These are phyloP conservation scores for Onychostoma macrolepis DNA, from an alignment of 2,113 vertebrate genomes.

Conservation along the genomic window DNA sequence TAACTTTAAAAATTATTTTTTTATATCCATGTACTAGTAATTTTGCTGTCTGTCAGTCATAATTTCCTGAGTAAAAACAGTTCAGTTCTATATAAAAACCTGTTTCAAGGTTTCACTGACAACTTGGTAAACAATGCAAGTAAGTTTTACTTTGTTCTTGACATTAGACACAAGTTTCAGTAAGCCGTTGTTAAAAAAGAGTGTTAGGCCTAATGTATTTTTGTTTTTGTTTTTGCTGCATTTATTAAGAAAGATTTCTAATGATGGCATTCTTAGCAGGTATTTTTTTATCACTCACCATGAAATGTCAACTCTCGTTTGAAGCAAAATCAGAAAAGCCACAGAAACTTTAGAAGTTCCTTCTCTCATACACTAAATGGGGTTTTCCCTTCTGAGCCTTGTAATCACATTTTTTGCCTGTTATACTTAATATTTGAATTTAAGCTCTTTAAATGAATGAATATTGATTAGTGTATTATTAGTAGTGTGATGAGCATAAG, in stretches of 20 bases:
- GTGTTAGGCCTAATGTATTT: no score
- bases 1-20: no score
- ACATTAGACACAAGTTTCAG: background rate
- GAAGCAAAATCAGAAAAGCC: background rate
- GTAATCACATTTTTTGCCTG: background rate
- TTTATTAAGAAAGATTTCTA: background rate
- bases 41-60: background rate
- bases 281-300: background rate
- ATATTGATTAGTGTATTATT: no score
- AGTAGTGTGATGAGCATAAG: no score
- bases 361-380: background rate
- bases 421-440: background rate
- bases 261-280: background rate
- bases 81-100: background rate
- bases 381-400: conserved; percentile 6
- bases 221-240: background rate
- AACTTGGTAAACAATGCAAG: background rate
- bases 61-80: background rate
- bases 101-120: background rate
- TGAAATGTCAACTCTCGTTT: background rate
- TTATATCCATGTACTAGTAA: background rate
- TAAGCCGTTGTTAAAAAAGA: no score
- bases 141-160: background rate
- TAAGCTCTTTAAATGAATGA: no score
- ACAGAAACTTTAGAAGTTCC: conserved; percentile 19